Evolutionary conservation across 2,888 invertebrate species (phyloP).

Genomic region (Tiliacea aurago): DNA sequence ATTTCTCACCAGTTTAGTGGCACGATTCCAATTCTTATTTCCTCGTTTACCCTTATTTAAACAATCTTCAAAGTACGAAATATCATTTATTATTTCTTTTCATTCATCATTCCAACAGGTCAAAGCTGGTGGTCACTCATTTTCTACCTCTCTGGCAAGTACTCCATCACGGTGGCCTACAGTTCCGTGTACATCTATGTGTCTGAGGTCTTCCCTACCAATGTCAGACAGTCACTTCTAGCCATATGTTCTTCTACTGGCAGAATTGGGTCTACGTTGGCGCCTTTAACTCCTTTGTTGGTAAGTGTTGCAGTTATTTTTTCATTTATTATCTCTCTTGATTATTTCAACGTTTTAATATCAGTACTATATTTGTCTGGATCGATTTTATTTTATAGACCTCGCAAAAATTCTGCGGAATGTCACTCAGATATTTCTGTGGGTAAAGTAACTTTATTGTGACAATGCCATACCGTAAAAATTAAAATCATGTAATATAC

Average conservation of each 20-base stretch:
- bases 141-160: conserved; percentile 92
- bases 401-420: too few relatives aligned
- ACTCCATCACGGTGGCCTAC: conserved; percentile 92
- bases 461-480: too few relatives aligned
- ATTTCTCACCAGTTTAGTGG: too few relatives aligned
- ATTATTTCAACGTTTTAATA: neutral
- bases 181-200: conserved; percentile 92
- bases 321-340: neutral
- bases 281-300: conserved; percentile 92
- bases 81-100: too few relatives aligned
- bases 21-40: neutral
- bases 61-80: neutral
- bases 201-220: conserved; percentile 93
- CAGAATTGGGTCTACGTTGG: conserved; percentile 92
- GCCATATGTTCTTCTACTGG: conserved; percentile 92
- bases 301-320: conserved; percentile 80
- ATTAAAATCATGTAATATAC: too few relatives aligned
- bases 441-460: too few relatives aligned
- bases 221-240: conserved; percentile 91
- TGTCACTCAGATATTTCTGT: too few relatives aligned
- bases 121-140: conserved; percentile 85
- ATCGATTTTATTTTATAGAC: too few relatives aligned
- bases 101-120: conserved; percentile 70
- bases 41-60: neutral
- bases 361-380: neutral